Conservation (phyloP, 1,140 invertebrate genomes). For the Araneus ventricosus region DNA sequence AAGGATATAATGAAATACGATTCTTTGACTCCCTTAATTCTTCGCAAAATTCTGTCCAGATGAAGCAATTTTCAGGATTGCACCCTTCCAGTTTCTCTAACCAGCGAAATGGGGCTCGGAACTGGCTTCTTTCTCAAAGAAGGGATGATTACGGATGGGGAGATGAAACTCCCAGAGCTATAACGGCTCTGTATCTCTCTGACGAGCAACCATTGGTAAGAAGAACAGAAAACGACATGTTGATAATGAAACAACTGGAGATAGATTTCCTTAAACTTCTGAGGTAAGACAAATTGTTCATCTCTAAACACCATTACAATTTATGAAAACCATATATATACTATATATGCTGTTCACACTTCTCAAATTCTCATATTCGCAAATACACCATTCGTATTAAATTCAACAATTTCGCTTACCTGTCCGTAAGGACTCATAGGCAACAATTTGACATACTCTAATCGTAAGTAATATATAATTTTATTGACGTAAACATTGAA, state of each 20-base stretch:
- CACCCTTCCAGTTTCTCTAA: not conserved
- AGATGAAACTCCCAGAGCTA: not conserved
- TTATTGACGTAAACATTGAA: too few species aligned
- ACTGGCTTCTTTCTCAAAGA: not conserved
- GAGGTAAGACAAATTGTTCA: not conserved
- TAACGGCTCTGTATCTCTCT: not conserved
- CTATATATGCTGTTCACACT: too few species aligned
- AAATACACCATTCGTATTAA: too few species aligned
- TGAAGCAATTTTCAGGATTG: not conserved
- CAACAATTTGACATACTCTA: too few species aligned
- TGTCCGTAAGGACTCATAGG: too few species aligned
- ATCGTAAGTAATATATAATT: too few species aligned
- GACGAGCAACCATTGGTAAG: not conserved
- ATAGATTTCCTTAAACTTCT: not conserved
- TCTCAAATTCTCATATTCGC: too few species aligned
- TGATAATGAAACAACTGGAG: slow-evolving; percentile 6
- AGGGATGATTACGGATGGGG: not conserved
- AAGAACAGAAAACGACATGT: not conserved
- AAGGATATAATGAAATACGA: not conserved
- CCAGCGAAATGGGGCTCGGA: not conserved
- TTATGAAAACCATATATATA: too few species aligned
- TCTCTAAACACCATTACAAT: too few species aligned
- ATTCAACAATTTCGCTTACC: too few species aligned
- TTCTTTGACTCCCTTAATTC: not conserved
- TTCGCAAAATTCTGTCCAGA: too few species aligned